Evolutionary conservation across 2,888 invertebrate species (phyloP), one percentile per base, ranked within the genome.

Genomic region (Leptinotarsa juncta): DNA sequence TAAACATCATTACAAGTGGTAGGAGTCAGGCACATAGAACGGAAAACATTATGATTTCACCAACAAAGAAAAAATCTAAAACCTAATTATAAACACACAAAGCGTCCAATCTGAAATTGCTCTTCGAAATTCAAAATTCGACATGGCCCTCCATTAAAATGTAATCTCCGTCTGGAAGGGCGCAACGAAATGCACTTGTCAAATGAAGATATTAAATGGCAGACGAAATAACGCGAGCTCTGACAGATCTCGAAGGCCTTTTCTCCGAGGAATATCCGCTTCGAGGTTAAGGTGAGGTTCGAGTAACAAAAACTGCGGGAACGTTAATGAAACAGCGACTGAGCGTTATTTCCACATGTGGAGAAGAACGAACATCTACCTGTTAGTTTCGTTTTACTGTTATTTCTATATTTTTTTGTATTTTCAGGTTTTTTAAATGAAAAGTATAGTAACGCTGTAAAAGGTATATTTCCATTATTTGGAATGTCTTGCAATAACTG

Each of bases 131-230:
- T 60, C 60, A 20, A 50, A 70, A 74, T 74, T 74, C 74, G 75
- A 71, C 57, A 76, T 71, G 76, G 69, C 60, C 71, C 73, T 76
- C 71, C 73, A 73, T 76, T 76, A 76, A 76, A 76, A 55, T 67
- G 66, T 71, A 69, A 76, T 74, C 68, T 77, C 76, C 72, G 65
- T 42, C 76, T 74, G 77, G 78, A 79, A 78, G 78, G 78, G 79
- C 79, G 74, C 65, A 66, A 73, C 77, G 68, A 73, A 77, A 71
- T 53, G 69, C 75, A 72, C 73, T 78, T 78, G 79, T 79, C 79
- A 81, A 80, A 81, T 80, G 79, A 80, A 80, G 79, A 80, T 73
- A 78, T 80, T 78, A 78, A 78, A 77, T 71, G 71, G 62, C 73
- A 71, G 65, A 69, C 51, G 67, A 74, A 72, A 72, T 72, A 68